phyloP scores from a whole-genome alignment of 2,797 vertebrate genomes.

The Muscicapa comitata region DNA sequence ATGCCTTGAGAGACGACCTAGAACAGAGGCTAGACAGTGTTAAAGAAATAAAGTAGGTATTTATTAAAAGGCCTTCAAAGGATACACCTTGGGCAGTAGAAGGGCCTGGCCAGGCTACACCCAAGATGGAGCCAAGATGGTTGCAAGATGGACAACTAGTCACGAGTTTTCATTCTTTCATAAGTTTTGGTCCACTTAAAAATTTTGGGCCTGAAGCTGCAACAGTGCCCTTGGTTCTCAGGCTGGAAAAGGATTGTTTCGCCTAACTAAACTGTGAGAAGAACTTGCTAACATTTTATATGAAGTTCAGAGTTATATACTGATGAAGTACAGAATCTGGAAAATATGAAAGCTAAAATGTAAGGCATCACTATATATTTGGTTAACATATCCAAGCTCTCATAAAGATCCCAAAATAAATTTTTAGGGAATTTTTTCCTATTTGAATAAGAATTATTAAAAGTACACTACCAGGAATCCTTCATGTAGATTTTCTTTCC shows the following conservation, averaged over 20 bases:
- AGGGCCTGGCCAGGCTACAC: rapidly evolving
- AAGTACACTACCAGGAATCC: neutral
- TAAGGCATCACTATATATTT: neutral
- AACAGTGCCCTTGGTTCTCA: rapidly evolving
- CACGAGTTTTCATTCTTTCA: too few relatives aligned
- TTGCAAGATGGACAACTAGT: rapidly evolving
- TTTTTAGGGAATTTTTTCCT: neutral
- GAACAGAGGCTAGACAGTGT: neutral
- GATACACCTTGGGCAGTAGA: neutral
- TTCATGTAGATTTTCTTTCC: neutral
- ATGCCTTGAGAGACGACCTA: neutral
- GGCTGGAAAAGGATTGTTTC: neutral
- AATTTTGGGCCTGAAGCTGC: neutral
- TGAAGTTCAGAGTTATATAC: neutral
- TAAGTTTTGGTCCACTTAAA: neutral
- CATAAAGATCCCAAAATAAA: neutral
- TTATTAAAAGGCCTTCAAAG: neutral
- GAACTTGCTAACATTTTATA: neutral
- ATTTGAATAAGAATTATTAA: neutral
- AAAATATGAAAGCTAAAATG: neutral
- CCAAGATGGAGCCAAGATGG: neutral
- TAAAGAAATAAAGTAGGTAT: neutral
- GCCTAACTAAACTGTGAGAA: neutral
- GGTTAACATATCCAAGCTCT: neutral
- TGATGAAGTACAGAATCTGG: neutral